Conservation (phyloP, 2,113 vertebrate species). For the Lynx canadensis region DNA sequence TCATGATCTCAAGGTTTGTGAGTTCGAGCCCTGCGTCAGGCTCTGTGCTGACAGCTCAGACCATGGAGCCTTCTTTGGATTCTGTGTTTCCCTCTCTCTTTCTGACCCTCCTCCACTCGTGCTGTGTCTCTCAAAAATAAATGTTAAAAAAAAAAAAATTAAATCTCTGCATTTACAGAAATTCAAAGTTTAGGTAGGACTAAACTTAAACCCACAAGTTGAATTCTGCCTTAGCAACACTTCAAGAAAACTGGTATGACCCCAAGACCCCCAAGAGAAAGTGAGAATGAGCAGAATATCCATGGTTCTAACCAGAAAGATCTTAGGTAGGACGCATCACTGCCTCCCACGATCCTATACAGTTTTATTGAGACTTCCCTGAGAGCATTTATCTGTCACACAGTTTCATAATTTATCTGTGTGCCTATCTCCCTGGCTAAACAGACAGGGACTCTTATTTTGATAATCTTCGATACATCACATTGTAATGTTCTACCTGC, state of each 20-base stretch:
- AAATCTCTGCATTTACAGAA: neutral
- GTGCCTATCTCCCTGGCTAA: neutral
- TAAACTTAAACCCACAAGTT: neutral
- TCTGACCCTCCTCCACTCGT: too few relatives aligned
- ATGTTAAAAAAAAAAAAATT: neutral
- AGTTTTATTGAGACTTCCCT: neutral
- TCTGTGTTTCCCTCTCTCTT: too few relatives aligned
- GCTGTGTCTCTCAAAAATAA: too few relatives aligned
- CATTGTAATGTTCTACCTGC: neutral
- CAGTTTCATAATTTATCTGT: neutral
- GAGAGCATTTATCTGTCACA: neutral
- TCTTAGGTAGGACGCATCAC: neutral
- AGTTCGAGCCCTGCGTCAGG: too few relatives aligned
- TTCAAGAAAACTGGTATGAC: neutral
- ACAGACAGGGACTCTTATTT: neutral
- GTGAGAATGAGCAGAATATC: neutral
- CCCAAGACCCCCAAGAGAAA: neutral
- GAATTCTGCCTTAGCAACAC: neutral
- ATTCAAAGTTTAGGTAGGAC: neutral
- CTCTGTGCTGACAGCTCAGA: too few relatives aligned
- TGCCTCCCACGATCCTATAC: neutral
- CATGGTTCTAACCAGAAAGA: neutral
- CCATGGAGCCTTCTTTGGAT: too few relatives aligned
- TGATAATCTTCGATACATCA: neutral
- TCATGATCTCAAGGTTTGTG: too few relatives aligned